Evolutionary conservation across 2,888 invertebrate genomes (phyloP), one percentile per base, ranked within the genome.

Genomic region (Chaetoderma sp.): DNA sequence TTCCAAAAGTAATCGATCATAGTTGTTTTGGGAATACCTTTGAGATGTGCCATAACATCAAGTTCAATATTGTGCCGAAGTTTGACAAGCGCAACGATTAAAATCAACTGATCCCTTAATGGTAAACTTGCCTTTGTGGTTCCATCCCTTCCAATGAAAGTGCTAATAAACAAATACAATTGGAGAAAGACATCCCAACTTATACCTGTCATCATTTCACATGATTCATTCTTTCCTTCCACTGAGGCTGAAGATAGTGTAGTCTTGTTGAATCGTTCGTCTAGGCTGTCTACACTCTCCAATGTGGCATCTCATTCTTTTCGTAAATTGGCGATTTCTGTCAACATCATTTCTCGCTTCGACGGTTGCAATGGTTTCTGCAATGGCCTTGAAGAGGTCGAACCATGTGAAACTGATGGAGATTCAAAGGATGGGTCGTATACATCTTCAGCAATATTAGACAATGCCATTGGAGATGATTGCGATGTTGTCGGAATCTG

Each of bases 41-140:
- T 58, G 18, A 49, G 16, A 49, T 62, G 44, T 16, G 60, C 50
- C 13, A 67, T 18, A 25, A 50, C 62, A 21, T 68, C 63, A 58
- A 68, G 68, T 21, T 60, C 16, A 6, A 58, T 13, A 27, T 66
- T 58, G n/a, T 61, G 71, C n/a, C 66, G 27, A 16, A 68, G 50
- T 60, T 71, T 71, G 2, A 69, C 47, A 5, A 64, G 50, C 0
- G 68, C 68, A 16, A 66, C 2, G n/a, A n/a, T n/a, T n/a, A n/a
- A n/a, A 52, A 71, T 68, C 10, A 70, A 30, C 23, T 67, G 62
- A 1, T 67, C 65, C 33, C 27, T 49, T 6, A 58, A 28, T 5
- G 47, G 4, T 0, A 16, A 18, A 1, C n/a, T 23, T 25, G 42
- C 1, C 10, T 6, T 4, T 8, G 30, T 47, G 10, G 27, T 16